Evolutionary conservation across 2,113 vertebrate genomes (phyloP), one percentile per base, ranked within the genome.

Genomic region (Siniperca knerii): DNA sequence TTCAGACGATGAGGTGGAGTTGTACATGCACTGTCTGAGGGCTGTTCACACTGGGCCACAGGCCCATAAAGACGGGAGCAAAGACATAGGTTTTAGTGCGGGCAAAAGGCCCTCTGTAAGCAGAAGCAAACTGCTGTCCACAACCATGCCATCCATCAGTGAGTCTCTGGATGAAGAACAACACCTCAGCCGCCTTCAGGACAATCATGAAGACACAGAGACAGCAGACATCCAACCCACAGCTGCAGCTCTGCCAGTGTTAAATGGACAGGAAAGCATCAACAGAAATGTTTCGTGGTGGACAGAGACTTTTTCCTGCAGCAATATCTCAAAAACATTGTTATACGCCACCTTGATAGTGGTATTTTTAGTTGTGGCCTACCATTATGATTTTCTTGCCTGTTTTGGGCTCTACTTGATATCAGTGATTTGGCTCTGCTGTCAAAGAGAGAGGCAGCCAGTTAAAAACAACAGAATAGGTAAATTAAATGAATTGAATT

Each of bases 381-480:
- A 97, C 75, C 93, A 97, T 82, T 99, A 97, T 87, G 97, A 98
- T 93, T 96, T 99, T 80, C 94, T 97, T 60, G 96, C 97, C 75
- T 98, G 97, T 85, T 96, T 98, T 86, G 95, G 94, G 0, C 96
- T 99, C 62, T 99, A 98, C 79, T 78, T 99, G 76, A 94, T 97
- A 73, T 97, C 97, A 44, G 82, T 98, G 86, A 96, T 95, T 66
- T 98, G 97, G 97, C 92, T 99, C 3, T 97, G 92, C 70, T 95
- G 91, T 3, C 95, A 96, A 93, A 89, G 90, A 67, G 93, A 95
- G 69, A 95, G 76, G 90, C 94, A 92, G 85, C 92, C 90, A 50
- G 95, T 77, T 91, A 96, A 95, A 97, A 96, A 78, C 25, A 81
- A 79, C 74, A 82, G 11, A 67, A 64, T 68, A 62, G 52, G 58